These are phyloP conservation scores for Mus spicilegus DNA, from an alignment of 2,113 vertebrate species.

Conservation along the genomic window DNA sequence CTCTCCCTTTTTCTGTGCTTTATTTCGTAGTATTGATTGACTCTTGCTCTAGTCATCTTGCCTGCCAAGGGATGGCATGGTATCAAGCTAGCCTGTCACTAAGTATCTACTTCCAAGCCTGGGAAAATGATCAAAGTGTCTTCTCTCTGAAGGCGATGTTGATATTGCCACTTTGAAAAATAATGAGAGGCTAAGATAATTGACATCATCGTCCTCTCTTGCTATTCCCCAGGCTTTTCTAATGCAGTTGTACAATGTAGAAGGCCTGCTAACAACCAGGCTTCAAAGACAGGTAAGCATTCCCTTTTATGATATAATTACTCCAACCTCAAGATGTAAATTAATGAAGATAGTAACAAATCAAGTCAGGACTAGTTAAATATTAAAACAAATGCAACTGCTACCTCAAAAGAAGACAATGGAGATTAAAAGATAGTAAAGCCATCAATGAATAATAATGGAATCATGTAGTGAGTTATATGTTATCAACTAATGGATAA, in stretches of 20 bases:
- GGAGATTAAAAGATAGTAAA: not conserved
- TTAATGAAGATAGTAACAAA: slow-evolving; percentile 49
- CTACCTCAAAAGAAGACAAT: slow-evolving; percentile 23
- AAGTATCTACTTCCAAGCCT: slow-evolving; percentile 15
- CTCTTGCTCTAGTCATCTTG: not conserved
- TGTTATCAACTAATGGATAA: not conserved
- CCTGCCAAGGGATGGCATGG: not conserved
- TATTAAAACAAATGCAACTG: slow-evolving; percentile 19
- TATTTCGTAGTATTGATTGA: not conserved
- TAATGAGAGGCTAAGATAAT: slow-evolving; percentile 23
- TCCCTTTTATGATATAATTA: slow-evolving; percentile 56
- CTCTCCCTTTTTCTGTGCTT: slow-evolving; percentile 13
- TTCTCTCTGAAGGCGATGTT: slow-evolving; percentile 16
- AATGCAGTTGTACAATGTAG: slow-evolving; percentile 5
- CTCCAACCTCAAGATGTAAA: slow-evolving; percentile 51
- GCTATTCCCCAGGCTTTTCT: slow-evolving; percentile 30
- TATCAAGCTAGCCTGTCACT: slow-evolving; percentile 18
- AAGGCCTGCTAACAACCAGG: not conserved
- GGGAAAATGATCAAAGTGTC: slow-evolving; percentile 48
- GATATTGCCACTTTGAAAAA: slow-evolving; percentile 52
- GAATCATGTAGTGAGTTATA: not conserved
- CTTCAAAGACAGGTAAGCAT: slow-evolving; percentile 17
- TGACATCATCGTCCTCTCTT: slow-evolving; percentile 18
- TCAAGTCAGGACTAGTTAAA: slow-evolving; percentile 26
- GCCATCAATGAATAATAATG: slow-evolving; percentile 16